A percentile compares a stretch with the other conserved stretches of the same genome.
Conservation (phyloP, 2,888 invertebrate genomes). For the Poecilobothrus nobilitatus region DNA sequence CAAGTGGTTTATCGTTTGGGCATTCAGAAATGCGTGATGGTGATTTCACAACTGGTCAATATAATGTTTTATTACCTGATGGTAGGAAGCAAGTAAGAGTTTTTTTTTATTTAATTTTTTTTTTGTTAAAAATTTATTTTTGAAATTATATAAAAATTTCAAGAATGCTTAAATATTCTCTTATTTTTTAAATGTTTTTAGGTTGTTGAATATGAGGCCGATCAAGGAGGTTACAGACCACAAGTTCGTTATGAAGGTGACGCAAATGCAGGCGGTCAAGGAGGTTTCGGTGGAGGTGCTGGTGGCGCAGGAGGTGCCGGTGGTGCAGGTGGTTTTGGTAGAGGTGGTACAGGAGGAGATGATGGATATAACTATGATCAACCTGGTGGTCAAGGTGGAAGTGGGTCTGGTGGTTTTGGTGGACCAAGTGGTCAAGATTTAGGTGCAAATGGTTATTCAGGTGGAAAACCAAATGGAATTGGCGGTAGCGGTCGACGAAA, state of each 20-base stretch:
- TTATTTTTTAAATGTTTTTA: constrained; percentile 23
- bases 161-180: neutral
- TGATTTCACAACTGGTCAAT: constrained; percentile 72
- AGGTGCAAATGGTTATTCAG: constrained; percentile 5
- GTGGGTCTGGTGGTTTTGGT: constrained; percentile 15
- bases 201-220: constrained; percentile 76
- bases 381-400: neutral
- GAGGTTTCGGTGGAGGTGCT: constrained; percentile 24
- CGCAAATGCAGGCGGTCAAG: constrained; percentile 31
- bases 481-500: constrained; percentile 15
- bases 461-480: constrained; percentile 16
- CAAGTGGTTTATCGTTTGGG: constrained; percentile 71
- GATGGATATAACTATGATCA: constrained; percentile 9
- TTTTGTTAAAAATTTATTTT: neutral
- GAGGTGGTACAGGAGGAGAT: constrained; percentile 27
- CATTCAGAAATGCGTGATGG: constrained; percentile 78
- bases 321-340: constrained; percentile 28
- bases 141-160: neutral
- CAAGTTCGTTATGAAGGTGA: constrained; percentile 74
- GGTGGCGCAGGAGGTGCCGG: constrained; percentile 28
- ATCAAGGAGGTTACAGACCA: constrained; percentile 72
- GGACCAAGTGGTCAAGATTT: constrained; percentile 16
- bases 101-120: constrained; percentile 10
- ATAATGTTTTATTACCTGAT: constrained; percentile 78
- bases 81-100: constrained; percentile 64